Base-by-base conservation (phyloP, 2,113 vertebrate species). In the Condylura cristata region DNA sequence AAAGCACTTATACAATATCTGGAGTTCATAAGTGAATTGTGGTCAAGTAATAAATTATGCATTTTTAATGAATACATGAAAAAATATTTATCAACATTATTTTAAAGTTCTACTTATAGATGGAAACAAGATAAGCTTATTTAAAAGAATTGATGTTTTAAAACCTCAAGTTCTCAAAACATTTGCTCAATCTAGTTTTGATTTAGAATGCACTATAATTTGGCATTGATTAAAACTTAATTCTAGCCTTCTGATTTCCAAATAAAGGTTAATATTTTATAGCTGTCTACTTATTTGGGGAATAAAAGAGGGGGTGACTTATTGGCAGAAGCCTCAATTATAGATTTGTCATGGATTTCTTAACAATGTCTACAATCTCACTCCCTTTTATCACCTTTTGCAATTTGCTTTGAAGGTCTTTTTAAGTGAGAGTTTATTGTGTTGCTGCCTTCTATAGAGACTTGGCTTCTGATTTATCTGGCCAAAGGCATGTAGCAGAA, bases 41-140 rank as follows among this genome's bases (percentile, higher is more conserved):
- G 78, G 72, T 58, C 48, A 88, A 86, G 71, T 32, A 90, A 76
- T 93, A 86, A 94, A 92, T 32, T 5, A 56, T 85, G 30, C 10
- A 88, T 34, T 82, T 90, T 90, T 89, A 90, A 89, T 90, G 28
- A 6, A 76, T 63, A 75, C 20, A 88, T 85, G 32, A 80, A 96
- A 88, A 92, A 53, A 68, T 79, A 85, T 48, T 58, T 24, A 34
- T 37, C 65, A 87, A 39, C 17, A 24, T 51, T 41, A 72, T 74
- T 76, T 44, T 91, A 17, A 71, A 53, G 90, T 84, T 32, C 66
- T 63, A 28, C 60, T 56, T 80, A 81, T 37, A 72, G 66, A n/a
- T 48, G 4, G 6, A 88, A 94, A 46, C 10, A 82, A 76, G 94
- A 68, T 72, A 41, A 5, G 0, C 4, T 93, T 20, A 82, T 61